Evolutionary conservation across 2,888 invertebrate genomes (phyloP).

Genomic region (Plutella xylostella): DNA sequence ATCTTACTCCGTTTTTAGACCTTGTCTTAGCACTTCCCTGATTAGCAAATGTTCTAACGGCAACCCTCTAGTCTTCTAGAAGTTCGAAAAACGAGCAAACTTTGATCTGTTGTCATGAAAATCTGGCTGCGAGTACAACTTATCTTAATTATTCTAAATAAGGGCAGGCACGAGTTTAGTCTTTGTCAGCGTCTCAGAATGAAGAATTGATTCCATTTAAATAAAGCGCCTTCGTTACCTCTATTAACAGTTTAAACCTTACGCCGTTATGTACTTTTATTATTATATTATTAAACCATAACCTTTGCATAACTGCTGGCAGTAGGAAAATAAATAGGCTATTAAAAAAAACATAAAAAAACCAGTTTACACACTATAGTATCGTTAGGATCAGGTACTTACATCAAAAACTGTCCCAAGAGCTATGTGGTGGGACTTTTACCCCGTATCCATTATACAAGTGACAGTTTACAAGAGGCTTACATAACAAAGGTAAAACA

Average conservation of each 20-base stretch:
- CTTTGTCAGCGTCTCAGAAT: conserved; percentile 12
- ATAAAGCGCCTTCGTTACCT: conserved; percentile 16
- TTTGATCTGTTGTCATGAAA: conserved; percentile 8
- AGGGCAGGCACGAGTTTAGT: conserved; percentile 14
- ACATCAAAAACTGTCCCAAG: too few relatives aligned
- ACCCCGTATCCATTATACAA: too few relatives aligned
- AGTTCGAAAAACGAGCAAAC: too few relatives aligned
- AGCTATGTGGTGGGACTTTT: too few relatives aligned
- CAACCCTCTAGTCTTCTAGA: too few relatives aligned
- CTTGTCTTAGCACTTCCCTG: too few relatives aligned
- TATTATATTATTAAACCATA: conserved; percentile 7
- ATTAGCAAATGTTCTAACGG: too few relatives aligned
- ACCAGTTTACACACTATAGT: not conserved
- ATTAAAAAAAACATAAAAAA: not conserved
- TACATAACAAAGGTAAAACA: too few relatives aligned
- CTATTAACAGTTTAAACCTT: too few relatives aligned
- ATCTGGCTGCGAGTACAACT: conserved; percentile 12
- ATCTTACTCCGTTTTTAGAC: too few relatives aligned
- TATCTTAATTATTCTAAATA: conserved; percentile 17
- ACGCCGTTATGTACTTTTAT: conserved; percentile 11
- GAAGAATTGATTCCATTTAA: conserved; percentile 15
- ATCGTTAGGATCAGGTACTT: too few relatives aligned
- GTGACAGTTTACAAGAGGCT: too few relatives aligned
- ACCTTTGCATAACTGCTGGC: conserved; percentile 1
- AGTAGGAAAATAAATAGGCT: not conserved